These are phyloP conservation scores for Tupaia tana DNA, from an alignment of 2,113 vertebrate species.

Conservation along the genomic window DNA sequence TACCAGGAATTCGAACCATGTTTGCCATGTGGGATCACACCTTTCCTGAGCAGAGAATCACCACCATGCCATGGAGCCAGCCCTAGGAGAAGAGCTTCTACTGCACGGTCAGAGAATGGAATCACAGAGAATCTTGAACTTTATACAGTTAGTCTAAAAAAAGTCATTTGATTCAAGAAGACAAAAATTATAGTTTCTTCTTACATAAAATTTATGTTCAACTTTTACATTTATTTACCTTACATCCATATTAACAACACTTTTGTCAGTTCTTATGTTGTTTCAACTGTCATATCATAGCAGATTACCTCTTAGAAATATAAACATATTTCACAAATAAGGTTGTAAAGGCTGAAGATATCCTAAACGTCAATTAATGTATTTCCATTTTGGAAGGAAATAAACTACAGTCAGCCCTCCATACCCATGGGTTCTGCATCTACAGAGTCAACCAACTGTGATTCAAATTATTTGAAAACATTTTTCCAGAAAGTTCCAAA, in stretches of 20 bases:
- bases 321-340: neutral
- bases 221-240: neutral
- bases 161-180: neutral
- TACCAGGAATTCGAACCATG: no score
- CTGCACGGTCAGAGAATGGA: neutral
- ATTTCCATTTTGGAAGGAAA: conserved; percentile 39
- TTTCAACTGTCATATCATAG: neutral
- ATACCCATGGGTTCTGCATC: no score
- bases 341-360: neutral
- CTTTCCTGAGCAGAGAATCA: no score
- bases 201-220: neutral
- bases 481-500: no score
- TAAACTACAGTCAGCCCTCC: neutral
- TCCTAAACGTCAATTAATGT: neutral
- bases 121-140: neutral
- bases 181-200: neutral
- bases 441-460: no score
- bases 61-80: no score
- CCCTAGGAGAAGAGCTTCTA: neutral
- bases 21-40: no score
- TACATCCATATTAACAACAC: neutral
- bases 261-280: neutral
- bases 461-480: no score
- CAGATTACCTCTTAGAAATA: neutral
- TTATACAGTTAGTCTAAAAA: neutral